Evolutionary conservation across 2,888 invertebrate species (phyloP).

Genomic region (Geophilus truncorum): DNA sequence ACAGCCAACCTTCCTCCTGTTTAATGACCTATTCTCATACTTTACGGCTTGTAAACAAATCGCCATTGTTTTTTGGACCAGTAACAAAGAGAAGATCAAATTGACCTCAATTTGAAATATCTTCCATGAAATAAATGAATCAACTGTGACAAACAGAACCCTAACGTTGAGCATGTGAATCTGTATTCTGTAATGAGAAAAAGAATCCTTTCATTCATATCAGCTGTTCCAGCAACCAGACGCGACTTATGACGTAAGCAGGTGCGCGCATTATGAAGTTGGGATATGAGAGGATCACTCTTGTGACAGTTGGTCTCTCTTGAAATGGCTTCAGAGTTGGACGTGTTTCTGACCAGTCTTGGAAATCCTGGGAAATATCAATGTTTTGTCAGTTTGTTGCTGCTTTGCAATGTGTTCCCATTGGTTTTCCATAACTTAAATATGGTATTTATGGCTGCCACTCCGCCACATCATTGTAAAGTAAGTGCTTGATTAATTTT

Average conservation of each 20-base stretch:
- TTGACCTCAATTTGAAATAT: no score
- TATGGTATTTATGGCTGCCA: constrained; percentile 23
- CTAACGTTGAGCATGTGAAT: no score
- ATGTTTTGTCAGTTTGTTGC: not conserved
- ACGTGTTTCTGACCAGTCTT: not conserved
- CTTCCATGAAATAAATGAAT: not conserved
- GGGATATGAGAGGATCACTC: not conserved
- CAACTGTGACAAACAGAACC: no score
- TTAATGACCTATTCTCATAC: not conserved
- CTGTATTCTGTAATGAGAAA: constrained; percentile 14
- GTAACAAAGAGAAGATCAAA: no score
- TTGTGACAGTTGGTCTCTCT: not conserved
- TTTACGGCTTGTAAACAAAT: not conserved
- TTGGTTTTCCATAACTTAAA: constrained; percentile 25
- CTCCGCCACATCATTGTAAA: constrained; percentile 27
- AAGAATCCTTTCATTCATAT: not conserved
- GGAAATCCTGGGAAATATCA: constrained; percentile 25
- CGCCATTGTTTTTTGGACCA: not conserved
- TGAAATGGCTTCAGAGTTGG: constrained; percentile 19
- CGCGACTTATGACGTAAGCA: not conserved
- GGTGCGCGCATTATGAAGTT: not conserved
- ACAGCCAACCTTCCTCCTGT: not conserved
- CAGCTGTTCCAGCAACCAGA: not conserved
- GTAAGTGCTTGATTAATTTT: not conserved
- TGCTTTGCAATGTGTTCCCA: constrained; percentile 2